Evolutionary conservation across 2,797 vertebrate species (phyloP).

Genomic region (Fundulus diaphanus): DNA sequence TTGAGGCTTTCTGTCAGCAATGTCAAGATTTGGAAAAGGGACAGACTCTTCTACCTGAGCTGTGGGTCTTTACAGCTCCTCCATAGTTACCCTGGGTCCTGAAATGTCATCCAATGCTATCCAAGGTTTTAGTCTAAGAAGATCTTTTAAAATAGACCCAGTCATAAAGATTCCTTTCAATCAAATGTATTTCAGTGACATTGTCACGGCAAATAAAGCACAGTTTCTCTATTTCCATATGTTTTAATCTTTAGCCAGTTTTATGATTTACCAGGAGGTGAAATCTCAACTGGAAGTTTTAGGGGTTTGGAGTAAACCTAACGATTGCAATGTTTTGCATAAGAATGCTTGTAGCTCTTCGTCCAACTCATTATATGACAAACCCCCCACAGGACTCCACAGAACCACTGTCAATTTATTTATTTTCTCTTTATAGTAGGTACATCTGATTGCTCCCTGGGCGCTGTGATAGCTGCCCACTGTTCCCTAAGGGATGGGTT

Average conservation of each 20-base stretch:
- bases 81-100: background rate
- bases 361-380: background rate
- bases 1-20: background rate
- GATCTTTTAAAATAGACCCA: background rate
- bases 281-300: background rate
- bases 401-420: background rate
- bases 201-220: background rate
- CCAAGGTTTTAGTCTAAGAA: background rate
- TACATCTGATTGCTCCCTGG: no score
- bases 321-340: background rate
- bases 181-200: background rate
- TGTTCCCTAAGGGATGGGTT: no score
- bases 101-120: background rate
- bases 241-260: background rate
- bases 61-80: background rate
- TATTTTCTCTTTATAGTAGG: no score
- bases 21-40: background rate
- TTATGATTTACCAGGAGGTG: background rate
- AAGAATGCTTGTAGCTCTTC: slow-evolving; percentile 9
- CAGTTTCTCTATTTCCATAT: background rate
- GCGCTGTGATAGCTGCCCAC: no score
- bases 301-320: background rate
- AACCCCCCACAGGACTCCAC: background rate
- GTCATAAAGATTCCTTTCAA: background rate
- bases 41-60: background rate